Conservation (phyloP, 2,888 invertebrate genomes). For the Agriotes lineatus region DNA sequence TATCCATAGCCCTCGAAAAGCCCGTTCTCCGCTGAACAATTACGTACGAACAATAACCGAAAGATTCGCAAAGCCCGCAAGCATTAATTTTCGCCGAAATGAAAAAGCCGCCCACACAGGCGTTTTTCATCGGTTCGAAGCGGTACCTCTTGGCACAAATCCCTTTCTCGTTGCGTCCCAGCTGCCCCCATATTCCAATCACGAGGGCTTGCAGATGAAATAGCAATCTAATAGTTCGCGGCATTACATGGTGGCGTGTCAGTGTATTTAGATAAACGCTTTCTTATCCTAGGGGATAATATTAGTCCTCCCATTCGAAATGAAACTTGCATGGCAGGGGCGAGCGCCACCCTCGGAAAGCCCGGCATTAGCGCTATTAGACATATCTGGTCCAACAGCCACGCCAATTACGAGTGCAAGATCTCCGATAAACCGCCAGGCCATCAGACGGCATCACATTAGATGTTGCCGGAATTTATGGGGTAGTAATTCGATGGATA, state of each 20-base stretch:
- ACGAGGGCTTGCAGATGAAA: slow-evolving; percentile 33
- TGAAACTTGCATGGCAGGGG: slow-evolving; percentile 59
- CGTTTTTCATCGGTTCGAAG: slow-evolving; percentile 16
- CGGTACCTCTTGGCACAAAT: slow-evolving; percentile 8
- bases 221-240: slow-evolving; percentile 38
- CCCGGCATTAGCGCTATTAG: slow-evolving; percentile 62
- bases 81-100: too few species aligned
- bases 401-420: slow-evolving; percentile 58
- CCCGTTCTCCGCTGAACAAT: too few species aligned
- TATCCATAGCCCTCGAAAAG: too few species aligned
- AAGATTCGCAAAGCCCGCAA: too few species aligned
- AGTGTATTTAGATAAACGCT: slow-evolving; percentile 59
- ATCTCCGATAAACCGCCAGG: slow-evolving; percentile 31
- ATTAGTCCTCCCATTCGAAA: slow-evolving; percentile 61
- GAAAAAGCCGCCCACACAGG: too few species aligned
- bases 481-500: slow-evolving; percentile 24
- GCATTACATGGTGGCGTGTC: slow-evolving; percentile 47
- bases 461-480: slow-evolving; percentile 36
- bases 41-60: too few species aligned
- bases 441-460: slow-evolving; percentile 26
- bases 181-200: slow-evolving; percentile 33
- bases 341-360: slow-evolving; percentile 52
- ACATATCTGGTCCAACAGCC: slow-evolving; percentile 61
- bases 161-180: slow-evolving; percentile 18
- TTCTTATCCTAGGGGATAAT: slow-evolving; percentile 61